Conservation (phyloP, 2,113 vertebrate genomes). For the Corythaeola cristata region DNA sequence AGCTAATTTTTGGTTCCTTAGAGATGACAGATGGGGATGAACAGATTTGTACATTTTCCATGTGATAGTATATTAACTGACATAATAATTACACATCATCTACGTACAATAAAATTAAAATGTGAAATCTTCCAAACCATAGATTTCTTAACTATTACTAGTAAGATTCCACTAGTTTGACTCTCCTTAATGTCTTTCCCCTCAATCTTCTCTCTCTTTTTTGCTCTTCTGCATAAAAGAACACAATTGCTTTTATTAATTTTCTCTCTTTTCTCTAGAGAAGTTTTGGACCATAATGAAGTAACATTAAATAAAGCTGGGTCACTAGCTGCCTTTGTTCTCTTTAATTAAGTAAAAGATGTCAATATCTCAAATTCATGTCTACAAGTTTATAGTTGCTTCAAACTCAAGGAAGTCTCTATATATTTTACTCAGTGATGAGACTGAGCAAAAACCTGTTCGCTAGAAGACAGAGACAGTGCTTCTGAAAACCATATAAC, state of each 20-base stretch:
- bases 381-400: neutral
- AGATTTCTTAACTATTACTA: neutral
- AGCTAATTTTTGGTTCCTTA: neutral
- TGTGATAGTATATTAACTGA: neutral
- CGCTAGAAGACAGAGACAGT: neutral
- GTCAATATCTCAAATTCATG: neutral
- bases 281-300: neutral
- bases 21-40: neutral
- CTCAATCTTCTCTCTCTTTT: too few relatives aligned
- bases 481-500: neutral
- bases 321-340: neutral
- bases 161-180: neutral
- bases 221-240: neutral
- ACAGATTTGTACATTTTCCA: neutral
- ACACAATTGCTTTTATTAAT: neutral
- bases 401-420: neutral
- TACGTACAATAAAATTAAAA: neutral
- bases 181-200: neutral
- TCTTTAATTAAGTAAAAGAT: neutral
- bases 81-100: neutral
- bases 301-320: neutral
- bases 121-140: neutral
- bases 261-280: neutral
- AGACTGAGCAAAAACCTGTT: neutral
- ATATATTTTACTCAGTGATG: neutral